A percentile compares a stretch with the other conserved stretches of the same genome.
Conservation (phyloP, 1,140 invertebrate species). For the Oreohelix idahoensis region DNA sequence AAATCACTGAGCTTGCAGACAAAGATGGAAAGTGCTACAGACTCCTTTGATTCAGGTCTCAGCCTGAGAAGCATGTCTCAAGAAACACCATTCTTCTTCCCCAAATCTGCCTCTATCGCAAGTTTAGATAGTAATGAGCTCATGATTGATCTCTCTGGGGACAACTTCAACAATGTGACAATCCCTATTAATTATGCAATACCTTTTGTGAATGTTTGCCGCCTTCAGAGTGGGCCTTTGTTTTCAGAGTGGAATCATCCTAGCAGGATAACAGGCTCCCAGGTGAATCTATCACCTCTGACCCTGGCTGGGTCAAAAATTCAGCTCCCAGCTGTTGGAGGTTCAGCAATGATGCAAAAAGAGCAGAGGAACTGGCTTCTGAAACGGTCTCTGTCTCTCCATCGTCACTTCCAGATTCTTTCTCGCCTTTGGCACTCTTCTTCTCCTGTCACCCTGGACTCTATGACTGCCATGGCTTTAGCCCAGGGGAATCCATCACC, state of each 20-base stretch:
- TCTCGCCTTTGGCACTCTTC: slow-evolving; percentile 13
- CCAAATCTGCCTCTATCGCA: slow-evolving; percentile 17
- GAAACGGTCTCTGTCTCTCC: slow-evolving; percentile 30
- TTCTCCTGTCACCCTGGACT: slow-evolving; percentile 26
- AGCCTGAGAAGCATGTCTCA: slow-evolving; percentile 35
- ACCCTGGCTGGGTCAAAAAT: slow-evolving; percentile 39
- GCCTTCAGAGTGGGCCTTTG: slow-evolving; percentile 30
- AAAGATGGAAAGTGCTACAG: slow-evolving; percentile 8
- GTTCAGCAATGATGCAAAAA: background rate
- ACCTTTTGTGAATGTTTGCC: background rate
- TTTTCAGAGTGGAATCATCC: slow-evolving; percentile 37
- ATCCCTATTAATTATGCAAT: slow-evolving; percentile 35
- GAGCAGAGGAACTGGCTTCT: slow-evolving; percentile 35
- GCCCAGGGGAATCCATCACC: slow-evolving; percentile 32
- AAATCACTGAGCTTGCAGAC: background rate
- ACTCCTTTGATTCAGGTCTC: slow-evolving; percentile 33
- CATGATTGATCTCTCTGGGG: slow-evolving; percentile 35
- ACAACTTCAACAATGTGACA: slow-evolving; percentile 40
- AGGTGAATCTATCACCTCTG: slow-evolving; percentile 29
- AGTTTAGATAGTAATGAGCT: slow-evolving; percentile 34
- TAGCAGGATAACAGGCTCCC: slow-evolving; percentile 11
- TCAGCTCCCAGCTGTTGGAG: slow-evolving; percentile 40
- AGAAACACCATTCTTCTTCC: slow-evolving; percentile 27
- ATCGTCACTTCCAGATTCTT: slow-evolving; percentile 31
- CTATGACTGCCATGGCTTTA: slow-evolving; percentile 41